Conservation (phyloP, 2,888 invertebrate species). For the Oscheius sp. region DNA sequence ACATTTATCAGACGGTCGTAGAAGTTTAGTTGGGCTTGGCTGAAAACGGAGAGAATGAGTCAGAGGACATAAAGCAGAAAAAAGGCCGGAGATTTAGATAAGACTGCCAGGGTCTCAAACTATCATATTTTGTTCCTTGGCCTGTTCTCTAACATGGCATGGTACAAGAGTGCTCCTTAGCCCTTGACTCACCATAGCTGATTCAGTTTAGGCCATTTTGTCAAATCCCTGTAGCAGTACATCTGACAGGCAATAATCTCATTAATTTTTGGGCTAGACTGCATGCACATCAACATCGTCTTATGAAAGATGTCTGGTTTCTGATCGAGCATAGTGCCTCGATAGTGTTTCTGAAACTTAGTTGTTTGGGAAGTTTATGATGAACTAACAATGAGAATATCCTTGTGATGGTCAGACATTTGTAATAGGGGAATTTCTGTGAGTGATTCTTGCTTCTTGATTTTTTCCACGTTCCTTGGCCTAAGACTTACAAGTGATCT, state of each 20-base stretch:
- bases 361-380: neutral
- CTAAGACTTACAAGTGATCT: neutral
- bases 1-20: constrained; percentile 54
- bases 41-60: constrained; percentile 36
- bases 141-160: no score
- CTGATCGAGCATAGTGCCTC: constrained; percentile 35
- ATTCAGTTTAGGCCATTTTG: constrained; percentile 64
- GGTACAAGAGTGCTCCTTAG: neutral
- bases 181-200: constrained; percentile 50
- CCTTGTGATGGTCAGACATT: constrained; percentile 10
- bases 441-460: neutral
- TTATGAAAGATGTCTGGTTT: constrained; percentile 43
- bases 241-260: constrained; percentile 63
- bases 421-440: constrained; percentile 7
- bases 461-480: neutral
- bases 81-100: neutral
- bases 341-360: constrained; percentile 34
- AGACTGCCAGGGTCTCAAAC: neutral
- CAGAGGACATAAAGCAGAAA: no score
- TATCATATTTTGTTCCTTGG: no score
- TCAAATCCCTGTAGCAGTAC: constrained; percentile 62
- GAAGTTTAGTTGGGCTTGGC: constrained; percentile 58
- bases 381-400: constrained; percentile 18
- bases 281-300: constrained; percentile 62
- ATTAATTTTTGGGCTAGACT: constrained; percentile 61